A percentile compares a stretch with the other conserved stretches of the same genome.
These are phyloP conservation scores for Ibidorhyncha struthersii DNA, from an alignment of 2,113 vertebrate species.

Conservation along the genomic window DNA sequence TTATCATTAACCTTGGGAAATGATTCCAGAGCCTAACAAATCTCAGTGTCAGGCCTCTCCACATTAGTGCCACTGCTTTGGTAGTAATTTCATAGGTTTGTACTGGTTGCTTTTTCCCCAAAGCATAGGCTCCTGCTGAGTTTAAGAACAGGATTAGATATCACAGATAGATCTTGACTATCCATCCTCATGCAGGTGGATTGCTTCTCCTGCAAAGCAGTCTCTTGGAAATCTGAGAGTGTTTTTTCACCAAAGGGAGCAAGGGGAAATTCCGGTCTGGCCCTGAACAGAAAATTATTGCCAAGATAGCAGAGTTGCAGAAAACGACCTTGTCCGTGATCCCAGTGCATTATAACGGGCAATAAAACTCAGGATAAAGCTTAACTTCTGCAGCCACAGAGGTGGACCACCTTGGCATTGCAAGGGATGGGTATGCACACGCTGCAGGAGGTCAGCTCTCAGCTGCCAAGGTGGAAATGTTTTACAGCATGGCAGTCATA, in stretches of 20 bases:
- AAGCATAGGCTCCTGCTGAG: background rate
- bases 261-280: background rate
- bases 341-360: background rate
- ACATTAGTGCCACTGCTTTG: background rate
- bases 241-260: background rate
- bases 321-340: background rate
- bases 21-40: background rate
- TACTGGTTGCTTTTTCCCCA: background rate
- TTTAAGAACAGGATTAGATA: background rate
- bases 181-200: background rate
- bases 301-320: background rate
- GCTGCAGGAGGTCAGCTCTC: background rate
- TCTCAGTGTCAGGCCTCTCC: conserved; percentile 10
- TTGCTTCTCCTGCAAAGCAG: background rate
- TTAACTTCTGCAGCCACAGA: background rate
- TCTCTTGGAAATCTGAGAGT: background rate
- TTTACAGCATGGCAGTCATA: background rate
- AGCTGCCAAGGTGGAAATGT: background rate
- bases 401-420: background rate
- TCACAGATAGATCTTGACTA: background rate
- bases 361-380: background rate
- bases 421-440: accelerated
- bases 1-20: conserved; percentile 62
- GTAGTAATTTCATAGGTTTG: conserved; percentile 7
- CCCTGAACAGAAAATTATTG: background rate